Percentiles rank a stretch among this genome's conserved stretches.
phyloP scores from a whole-genome alignment of 1,140 invertebrate species.

The Vanessa atalanta region DNA sequence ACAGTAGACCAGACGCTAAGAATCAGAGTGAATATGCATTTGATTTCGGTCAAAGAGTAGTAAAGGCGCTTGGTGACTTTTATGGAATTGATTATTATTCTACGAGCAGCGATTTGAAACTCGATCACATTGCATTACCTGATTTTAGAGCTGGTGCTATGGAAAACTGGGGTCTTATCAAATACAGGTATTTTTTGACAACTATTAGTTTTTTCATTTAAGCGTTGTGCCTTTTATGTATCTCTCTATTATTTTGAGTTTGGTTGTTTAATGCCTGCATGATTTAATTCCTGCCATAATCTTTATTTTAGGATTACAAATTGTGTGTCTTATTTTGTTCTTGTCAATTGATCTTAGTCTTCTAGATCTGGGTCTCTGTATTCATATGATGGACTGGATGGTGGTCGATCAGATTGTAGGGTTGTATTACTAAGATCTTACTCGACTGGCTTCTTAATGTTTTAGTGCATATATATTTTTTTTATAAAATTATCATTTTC shows the following conservation, averaged over 20 bases:
- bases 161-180: slow-evolving; percentile 88
- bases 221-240: background rate
- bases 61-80: slow-evolving; percentile 66
- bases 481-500: too few species aligned
- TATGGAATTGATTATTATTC: slow-evolving; percentile 71
- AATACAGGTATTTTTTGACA: slow-evolving; percentile 72
- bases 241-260: background rate
- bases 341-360: too few species aligned
- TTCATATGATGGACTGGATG: too few species aligned
- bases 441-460: too few species aligned
- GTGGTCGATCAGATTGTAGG: too few species aligned
- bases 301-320: too few species aligned
- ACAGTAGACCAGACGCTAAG: slow-evolving; percentile 86
- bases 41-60: slow-evolving; percentile 73
- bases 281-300: too few species aligned
- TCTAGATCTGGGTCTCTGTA: too few species aligned
- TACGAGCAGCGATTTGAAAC: slow-evolving; percentile 70
- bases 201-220: background rate
- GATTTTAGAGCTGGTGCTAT: slow-evolving; percentile 86
- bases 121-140: slow-evolving; percentile 86
- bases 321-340: too few species aligned
- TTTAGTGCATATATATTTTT: too few species aligned
- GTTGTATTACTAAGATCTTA: too few species aligned
- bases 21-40: slow-evolving; percentile 80
- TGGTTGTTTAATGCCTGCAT: too few species aligned